Conservation (phyloP, 2,113 vertebrate species). For the Sinocyclocheilus anophthalmus region DNA sequence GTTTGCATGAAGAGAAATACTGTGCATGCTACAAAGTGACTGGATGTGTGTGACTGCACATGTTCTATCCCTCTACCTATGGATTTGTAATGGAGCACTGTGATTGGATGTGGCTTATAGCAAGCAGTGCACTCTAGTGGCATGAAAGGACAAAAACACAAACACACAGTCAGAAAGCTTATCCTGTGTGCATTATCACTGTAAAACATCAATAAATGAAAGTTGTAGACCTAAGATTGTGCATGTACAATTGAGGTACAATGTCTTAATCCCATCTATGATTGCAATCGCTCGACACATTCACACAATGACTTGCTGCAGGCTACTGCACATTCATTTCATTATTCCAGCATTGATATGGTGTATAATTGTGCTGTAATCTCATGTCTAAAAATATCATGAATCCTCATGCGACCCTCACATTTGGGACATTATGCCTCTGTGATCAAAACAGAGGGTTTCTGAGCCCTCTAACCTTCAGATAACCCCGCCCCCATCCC, state of each 20-base stretch:
- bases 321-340: slow-evolving; percentile 47
- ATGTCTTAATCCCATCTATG: not conserved
- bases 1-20: slow-evolving; percentile 6
- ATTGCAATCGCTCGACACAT: slow-evolving; percentile 1
- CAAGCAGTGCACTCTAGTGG: slow-evolving; percentile 77
- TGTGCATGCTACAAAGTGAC: not conserved
- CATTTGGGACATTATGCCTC: slow-evolving; percentile 52
- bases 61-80: slow-evolving; percentile 41
- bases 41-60: slow-evolving; percentile 7
- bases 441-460: slow-evolving; percentile 58
- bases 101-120: slow-evolving; percentile 64
- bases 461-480: slow-evolving; percentile 50
- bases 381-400: slow-evolving; percentile 65
- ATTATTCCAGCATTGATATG: slow-evolving; percentile 51
- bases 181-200: slow-evolving; percentile 12
- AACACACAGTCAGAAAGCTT: not conserved
- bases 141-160: slow-evolving; percentile 51
- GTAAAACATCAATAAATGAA: not conserved
- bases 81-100: slow-evolving; percentile 54
- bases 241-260: not conserved
- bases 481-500: slow-evolving; percentile 45
- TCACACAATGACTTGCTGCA: not conserved
- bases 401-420: slow-evolving; percentile 46
- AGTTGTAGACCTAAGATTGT: not conserved
- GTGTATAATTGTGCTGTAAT: slow-evolving; percentile 45